Evolutionary conservation across 2,797 vertebrate species (phyloP).

Genomic region (Aselliscus stoliczkanus): DNA sequence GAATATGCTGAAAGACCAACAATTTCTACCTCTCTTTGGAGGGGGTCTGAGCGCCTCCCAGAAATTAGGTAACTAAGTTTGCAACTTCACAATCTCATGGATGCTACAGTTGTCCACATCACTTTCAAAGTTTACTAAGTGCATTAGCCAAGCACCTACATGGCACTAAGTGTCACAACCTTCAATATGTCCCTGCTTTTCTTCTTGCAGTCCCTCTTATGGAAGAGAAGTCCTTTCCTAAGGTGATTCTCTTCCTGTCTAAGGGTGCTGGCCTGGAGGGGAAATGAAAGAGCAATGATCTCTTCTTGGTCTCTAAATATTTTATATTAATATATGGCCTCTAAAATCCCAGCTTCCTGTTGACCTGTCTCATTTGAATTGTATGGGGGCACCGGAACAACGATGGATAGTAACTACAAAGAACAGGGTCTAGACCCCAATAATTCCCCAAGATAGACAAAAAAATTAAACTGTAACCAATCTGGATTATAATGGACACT

Average conservation of each 20-base stretch:
- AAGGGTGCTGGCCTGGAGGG: background rate
- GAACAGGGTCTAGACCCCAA: background rate
- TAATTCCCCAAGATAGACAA: background rate
- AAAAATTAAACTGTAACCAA: background rate
- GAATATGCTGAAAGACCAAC: background rate
- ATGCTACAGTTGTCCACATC: background rate
- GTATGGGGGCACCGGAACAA: background rate
- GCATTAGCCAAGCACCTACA: background rate
- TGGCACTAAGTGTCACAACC: background rate
- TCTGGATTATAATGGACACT: background rate
- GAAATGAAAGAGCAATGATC: background rate
- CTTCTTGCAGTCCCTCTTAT: background rate
- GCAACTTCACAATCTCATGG: background rate
- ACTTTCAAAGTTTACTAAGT: background rate
- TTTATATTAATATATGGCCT: background rate
- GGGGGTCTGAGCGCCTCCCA: background rate
- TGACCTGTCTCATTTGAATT: background rate
- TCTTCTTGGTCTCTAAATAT: background rate
- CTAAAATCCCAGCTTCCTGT: background rate
- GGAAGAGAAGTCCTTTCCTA: background rate
- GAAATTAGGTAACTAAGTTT: background rate
- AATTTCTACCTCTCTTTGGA: background rate
- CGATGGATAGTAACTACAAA: background rate
- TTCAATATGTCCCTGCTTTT: background rate
- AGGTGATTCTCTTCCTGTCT: background rate